Conservation (phyloP, 2,797 vertebrate species). For the Danio choprae region DNA sequence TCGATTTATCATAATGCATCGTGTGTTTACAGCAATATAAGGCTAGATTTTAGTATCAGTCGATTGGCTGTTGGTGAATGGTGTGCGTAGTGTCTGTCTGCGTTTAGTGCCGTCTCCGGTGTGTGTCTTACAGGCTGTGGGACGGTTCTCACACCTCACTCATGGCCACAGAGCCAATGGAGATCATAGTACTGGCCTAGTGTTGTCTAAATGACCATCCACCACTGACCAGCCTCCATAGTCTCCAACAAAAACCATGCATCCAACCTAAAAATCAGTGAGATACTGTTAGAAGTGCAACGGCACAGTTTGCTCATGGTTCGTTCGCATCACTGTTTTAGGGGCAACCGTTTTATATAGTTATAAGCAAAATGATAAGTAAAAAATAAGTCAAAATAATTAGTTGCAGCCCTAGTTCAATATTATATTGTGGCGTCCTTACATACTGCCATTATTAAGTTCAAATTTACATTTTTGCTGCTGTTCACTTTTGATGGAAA, state of each 20-base stretch:
- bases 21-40: not conserved
- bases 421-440: no score
- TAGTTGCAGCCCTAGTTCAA: no score
- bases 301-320: no score
- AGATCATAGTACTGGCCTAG: constrained; percentile 98
- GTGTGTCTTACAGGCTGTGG: constrained; percentile 83
- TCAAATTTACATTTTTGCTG: not conserved
- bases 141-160: constrained; percentile 83
- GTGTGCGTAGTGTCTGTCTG: constrained; percentile 88
- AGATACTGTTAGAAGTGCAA: not conserved
- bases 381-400: no score
- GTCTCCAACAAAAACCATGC: constrained; percentile 74
- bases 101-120: constrained; percentile 80
- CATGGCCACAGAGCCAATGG: constrained; percentile 86
- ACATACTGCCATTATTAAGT: not conserved
- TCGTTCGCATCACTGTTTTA: no score
- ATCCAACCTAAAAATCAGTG: not conserved
- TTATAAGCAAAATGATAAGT: no score
- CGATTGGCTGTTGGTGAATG: constrained; percentile 62
- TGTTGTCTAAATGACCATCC: constrained; percentile 80
- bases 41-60: not conserved
- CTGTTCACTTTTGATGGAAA: not conserved
- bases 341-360: no score
- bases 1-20: not conserved
- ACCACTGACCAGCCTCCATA: constrained; percentile 85